Evolutionary conservation across 2,888 invertebrate genomes (phyloP), one percentile per base, ranked within the genome.

Genomic region (Pyrrhosoma nymphula): DNA sequence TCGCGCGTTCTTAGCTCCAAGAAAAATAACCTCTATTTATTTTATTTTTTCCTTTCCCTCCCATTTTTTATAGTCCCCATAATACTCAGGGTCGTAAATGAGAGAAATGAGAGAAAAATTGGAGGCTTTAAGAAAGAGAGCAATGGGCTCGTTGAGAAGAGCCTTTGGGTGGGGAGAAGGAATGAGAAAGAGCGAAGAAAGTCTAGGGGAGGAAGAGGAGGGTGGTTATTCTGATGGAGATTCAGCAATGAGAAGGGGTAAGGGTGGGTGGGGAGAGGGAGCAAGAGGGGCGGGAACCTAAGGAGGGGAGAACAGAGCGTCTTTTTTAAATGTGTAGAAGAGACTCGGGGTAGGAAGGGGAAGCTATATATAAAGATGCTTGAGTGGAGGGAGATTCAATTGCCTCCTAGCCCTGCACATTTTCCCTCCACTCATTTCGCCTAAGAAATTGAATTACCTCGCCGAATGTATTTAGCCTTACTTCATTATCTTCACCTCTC

Each of bases 401-500:
- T 89, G 89, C 55, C 89, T 89, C 56, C 56, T 89, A 55, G 56
- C 56, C 89, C 16, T 8, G 26, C 56, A n/a, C 56, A 56, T 89
- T 89, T 20, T 89, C 47, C 89, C 39, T 47, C 88, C 89, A 89
- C 89, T 89, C 89, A 47, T 82, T 89, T n/a, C 89, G 55, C n/a
- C 89, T 89, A 60, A 91, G 39, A 39, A 63, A 91, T 69, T 63
- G 63, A 91, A 91, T 56, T 91, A 91, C 91, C 39, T 69, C 91
- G 39, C 63, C 60, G 56, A 39, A 47, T 55, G n/a, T 89, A 55
- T 89, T 89, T 89, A 55, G 56, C n/a, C 56, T 89, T 89, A 55
- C 89, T 89, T 56, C 82, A 82, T 55, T 89, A 89, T 89, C 89
- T 89, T 55, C 89, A 82, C 82, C 35, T 82, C 89, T 89, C 26